Base-by-base conservation (phyloP, 1,140 invertebrate genomes). In the Scaptomyza pallida region DNA sequence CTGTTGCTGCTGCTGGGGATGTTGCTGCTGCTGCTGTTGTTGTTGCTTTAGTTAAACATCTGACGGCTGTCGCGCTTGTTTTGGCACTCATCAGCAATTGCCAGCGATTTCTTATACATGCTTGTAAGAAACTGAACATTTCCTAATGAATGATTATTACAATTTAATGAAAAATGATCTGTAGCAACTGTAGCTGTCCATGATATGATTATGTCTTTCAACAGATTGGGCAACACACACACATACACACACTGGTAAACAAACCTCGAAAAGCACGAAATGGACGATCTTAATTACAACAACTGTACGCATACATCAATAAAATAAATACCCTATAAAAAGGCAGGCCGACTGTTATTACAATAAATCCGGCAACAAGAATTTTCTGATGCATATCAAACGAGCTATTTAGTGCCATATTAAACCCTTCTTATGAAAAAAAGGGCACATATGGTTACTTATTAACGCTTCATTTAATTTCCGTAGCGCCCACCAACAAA, bases 81-180 rank as follows among this genome's bases (percentile, higher is more conserved):
- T 69, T 62, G 56, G 35, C 48, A 57, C 43, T 69, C 52, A 70
- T 65, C 63, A 72, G 60, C 75, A 80, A 56, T 44, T 76, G 41
- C 40, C 15, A 21, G 21, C 9, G 23, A 47, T 19, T 68, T 62
- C 56, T 9, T 30, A 9, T 35, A n/a, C n/a, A 47, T 50, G 44
- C 59, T 21, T 71, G 57, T 75, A 68, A 77, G 72, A 45, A 61
- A 26, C 23, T 0, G 23, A 26, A 44, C 9, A 65, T 81, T 74
- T 79, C 51, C 73, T 78, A 85, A 86, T 86, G 81, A 86, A 86
- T 82, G 78, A 82, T 83, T 63, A 83, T 86, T 88, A 86, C 78
- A 88, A 74, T 82, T 82, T 78, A 88, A 86, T 86, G 78, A 86
- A 88, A 75, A 88, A 78, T 88, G 61, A 77, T 65, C 60, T 57